Evolutionary conservation across 2,113 vertebrate genomes (phyloP).

Genomic region (Neolamprologus longior): DNA sequence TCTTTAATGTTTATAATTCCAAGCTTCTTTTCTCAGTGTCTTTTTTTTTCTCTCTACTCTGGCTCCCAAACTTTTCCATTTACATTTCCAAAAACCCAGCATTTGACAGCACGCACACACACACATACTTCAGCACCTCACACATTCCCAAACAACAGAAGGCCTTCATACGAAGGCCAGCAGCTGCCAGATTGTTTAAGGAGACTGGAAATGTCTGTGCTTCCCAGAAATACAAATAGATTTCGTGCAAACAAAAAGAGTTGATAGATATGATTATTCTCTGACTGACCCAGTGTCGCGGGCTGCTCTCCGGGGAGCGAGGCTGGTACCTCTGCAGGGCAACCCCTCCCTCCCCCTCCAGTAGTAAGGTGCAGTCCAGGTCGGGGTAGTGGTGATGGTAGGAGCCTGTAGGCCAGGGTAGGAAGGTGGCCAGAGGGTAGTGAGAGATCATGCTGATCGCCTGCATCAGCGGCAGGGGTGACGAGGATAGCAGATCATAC

Average conservation of each 20-base stretch:
- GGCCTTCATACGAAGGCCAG: neutral
- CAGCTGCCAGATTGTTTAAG: conserved; percentile 28
- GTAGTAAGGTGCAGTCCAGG: conserved; percentile 60
- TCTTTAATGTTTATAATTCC: neutral
- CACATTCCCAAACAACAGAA: neutral
- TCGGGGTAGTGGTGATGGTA: conserved; percentile 42
- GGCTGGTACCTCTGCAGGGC: conserved; percentile 74
- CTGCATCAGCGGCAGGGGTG: conserved; percentile 30
- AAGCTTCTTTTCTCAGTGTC: neutral
- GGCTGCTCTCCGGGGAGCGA: conserved; percentile 65
- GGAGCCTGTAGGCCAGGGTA: conserved; percentile 56
- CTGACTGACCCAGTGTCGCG: conserved; percentile 69
- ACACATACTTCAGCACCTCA: neutral
- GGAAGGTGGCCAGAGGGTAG: conserved; percentile 64
- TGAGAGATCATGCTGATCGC: conserved; percentile 65
- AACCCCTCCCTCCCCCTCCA: conserved; percentile 65
- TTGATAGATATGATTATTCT: neutral
- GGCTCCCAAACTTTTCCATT: neutral
- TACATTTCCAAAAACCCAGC: neutral
- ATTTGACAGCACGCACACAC: neutral
- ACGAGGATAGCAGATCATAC: conserved; percentile 35
- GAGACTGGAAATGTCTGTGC: neutral
- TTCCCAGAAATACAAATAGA: neutral
- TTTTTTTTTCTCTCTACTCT: neutral
- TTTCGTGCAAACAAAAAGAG: neutral